phyloP scores from a whole-genome alignment of 2,113 vertebrate species.

The Cyprinus carpio region DNA sequence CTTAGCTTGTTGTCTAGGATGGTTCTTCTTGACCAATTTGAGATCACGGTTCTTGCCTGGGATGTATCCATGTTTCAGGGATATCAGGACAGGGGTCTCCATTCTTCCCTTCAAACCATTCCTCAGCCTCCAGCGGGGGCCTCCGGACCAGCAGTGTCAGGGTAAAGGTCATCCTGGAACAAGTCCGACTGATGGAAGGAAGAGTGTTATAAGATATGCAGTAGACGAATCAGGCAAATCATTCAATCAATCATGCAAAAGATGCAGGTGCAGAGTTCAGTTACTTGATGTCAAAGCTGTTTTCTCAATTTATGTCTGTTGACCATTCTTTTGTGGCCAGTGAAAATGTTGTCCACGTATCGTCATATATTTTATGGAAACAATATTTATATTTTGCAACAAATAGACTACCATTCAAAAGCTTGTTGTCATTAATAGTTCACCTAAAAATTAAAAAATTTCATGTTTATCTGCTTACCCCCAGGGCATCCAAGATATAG shows the following conservation, averaged over 20 bases:
- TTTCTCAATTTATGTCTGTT: not conserved
- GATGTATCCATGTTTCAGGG: conserved; percentile 91
- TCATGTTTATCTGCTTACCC: too few relatives aligned
- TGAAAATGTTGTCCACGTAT: too few relatives aligned
- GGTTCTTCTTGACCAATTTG: conserved; percentile 95
- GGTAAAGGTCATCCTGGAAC: conserved; percentile 97
- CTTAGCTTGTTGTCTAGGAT: conserved; percentile 87
- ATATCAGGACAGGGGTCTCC: conserved; percentile 91
- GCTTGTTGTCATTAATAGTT: too few relatives aligned
- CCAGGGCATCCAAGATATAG: too few relatives aligned
- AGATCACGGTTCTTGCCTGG: conserved; percentile 91
- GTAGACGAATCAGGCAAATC: not conserved
- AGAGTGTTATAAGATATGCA: conserved; percentile 33
- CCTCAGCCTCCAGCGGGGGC: conserved; percentile 89
- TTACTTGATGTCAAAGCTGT: not conserved
- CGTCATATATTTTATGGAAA: too few relatives aligned
- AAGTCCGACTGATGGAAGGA: conserved; percentile 85
- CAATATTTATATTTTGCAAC: too few relatives aligned
- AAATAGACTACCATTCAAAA: too few relatives aligned
- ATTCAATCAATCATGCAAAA: too few relatives aligned
- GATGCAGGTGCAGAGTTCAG: not conserved
- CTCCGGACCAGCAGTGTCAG: conserved; percentile 90
- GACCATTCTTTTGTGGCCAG: too few relatives aligned
- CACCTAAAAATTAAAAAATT: too few relatives aligned
- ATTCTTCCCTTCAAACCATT: conserved; percentile 94